These are phyloP conservation scores for Varecia variegata DNA, from an alignment of 2,797 vertebrate genomes.

Conservation along the genomic window DNA sequence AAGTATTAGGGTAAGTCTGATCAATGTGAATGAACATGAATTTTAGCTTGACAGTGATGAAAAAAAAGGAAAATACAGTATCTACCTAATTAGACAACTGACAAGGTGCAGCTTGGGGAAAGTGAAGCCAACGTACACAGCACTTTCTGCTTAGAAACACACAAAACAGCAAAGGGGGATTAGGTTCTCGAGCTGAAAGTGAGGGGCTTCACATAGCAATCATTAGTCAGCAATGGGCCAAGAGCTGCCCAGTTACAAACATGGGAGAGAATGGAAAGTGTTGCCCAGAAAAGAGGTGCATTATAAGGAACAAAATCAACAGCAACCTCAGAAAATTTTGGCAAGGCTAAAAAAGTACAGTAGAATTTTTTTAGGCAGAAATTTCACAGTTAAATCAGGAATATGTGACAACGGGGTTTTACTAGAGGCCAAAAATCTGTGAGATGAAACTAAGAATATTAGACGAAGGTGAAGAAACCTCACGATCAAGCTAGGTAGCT, in stretches of 20 bases:
- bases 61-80: not conserved
- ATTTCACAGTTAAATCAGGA: not conserved
- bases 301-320: not conserved
- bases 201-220: not conserved
- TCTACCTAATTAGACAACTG: not conserved
- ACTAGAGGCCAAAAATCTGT: not conserved
- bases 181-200: not conserved
- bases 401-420: not conserved
- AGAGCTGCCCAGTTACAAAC: not conserved
- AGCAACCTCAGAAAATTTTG: not conserved
- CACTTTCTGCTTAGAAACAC: not conserved
- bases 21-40: not conserved
- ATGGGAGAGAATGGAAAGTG: not conserved
- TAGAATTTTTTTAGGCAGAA: not conserved
- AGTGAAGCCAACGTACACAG: not conserved
- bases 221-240: not conserved
- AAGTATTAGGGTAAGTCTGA: not conserved
- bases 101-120: not conserved
- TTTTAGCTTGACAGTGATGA: not conserved
- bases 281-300: not conserved
- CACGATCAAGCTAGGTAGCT: not conserved
- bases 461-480: slow-evolving; percentile 32
- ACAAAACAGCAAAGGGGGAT: not conserved
- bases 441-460: not conserved
- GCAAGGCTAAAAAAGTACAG: not conserved